Conservation (phyloP, 1,140 invertebrate species). For the Yoshiicerus persimilis region DNA sequence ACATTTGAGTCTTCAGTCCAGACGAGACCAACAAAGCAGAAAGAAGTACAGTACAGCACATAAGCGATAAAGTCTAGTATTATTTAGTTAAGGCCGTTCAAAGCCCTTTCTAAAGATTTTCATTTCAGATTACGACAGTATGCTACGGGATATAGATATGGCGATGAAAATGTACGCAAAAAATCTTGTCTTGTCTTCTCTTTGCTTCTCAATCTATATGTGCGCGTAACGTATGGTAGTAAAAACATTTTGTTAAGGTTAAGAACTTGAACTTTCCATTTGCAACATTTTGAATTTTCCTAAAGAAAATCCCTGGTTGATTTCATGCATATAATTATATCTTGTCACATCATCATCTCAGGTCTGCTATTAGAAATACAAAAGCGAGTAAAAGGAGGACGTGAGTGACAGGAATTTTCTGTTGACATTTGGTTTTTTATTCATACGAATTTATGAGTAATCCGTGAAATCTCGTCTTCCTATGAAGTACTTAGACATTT, state of each 20-base stretch:
- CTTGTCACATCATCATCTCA: too few relatives aligned
- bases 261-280: constrained; percentile 10
- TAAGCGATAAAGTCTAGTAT: neutral
- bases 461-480: neutral
- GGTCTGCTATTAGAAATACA: neutral
- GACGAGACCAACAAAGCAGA: neutral
- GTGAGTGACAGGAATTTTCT: neutral
- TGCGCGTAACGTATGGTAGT: neutral
- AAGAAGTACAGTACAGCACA: neutral
- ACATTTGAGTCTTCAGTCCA: neutral
- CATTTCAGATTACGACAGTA: neutral
- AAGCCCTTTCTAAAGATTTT: neutral
- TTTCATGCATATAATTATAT: neutral
- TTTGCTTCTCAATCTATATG: neutral
- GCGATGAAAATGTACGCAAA: neutral
- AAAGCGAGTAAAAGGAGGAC: neutral
- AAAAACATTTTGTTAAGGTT: neutral
- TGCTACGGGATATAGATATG: neutral
- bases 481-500: neutral
- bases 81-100: neutral
- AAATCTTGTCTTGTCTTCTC: neutral
- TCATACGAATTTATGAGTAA: neutral
- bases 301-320: neutral
- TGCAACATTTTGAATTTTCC: neutral
- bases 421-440: neutral